Percentiles rank a stretch among this genome's conserved stretches.
These are phyloP conservation scores for Apteryx owenii DNA, from an alignment of 2,113 vertebrate genomes.

Conservation along the genomic window DNA sequence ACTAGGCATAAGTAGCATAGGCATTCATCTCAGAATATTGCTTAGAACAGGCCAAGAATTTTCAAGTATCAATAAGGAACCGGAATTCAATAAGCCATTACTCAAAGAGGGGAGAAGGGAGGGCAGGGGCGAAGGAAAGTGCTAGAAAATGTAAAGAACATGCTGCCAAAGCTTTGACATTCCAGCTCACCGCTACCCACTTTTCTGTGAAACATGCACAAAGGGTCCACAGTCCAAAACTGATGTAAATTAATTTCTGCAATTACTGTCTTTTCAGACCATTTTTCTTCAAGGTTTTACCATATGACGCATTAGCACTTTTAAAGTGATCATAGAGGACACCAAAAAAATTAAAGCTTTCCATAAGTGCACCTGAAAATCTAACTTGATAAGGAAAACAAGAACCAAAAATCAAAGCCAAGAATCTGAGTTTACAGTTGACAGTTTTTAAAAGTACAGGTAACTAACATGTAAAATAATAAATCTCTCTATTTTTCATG, in stretches of 20 bases:
- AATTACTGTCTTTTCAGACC: background rate
- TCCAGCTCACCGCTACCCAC: background rate
- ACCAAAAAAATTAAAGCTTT: background rate
- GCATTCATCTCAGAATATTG: background rate
- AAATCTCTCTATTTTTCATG: background rate
- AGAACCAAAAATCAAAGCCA: background rate
- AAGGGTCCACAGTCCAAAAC: background rate
- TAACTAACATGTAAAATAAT: background rate
- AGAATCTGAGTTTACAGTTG: background rate
- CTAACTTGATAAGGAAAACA: background rate
- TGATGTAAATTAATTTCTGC: background rate
- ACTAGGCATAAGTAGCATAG: background rate
- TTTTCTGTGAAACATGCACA: background rate
- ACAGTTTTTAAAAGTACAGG: background rate
- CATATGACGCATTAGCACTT: background rate
- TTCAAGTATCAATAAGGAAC: background rate
- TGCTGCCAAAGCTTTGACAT: background rate
- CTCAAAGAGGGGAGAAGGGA: background rate
- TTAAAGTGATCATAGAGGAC: background rate
- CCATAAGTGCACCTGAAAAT: background rate
- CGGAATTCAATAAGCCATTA: background rate
- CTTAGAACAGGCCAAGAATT: background rate
- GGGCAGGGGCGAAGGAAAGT: too few species aligned
- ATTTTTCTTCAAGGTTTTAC: background rate
- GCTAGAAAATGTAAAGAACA: background rate